Conservation (phyloP, 1,140 invertebrate genomes). For the Cyrtorhinus lividipennis region DNA sequence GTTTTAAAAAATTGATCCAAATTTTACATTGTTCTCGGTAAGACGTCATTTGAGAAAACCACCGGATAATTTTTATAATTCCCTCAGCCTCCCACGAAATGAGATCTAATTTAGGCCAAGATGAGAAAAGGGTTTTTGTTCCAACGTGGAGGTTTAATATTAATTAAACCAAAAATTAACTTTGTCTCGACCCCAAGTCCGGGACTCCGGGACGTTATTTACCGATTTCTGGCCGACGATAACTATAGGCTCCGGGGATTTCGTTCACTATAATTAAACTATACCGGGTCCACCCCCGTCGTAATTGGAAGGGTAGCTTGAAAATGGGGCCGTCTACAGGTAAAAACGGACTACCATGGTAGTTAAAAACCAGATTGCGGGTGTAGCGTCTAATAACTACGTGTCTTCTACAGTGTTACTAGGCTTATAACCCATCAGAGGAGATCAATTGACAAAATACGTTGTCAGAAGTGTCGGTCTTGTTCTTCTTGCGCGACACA, state of each 20-base stretch:
- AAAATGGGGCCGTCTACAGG: background rate
- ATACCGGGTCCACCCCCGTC: conserved; percentile 2
- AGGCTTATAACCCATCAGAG: too few species aligned
- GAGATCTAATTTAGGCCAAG: background rate
- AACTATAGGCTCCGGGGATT: background rate
- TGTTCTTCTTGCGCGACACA: too few species aligned
- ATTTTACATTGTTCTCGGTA: too few species aligned
- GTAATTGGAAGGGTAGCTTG: background rate
- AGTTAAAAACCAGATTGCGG: background rate
- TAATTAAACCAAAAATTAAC: background rate
- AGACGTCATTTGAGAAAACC: too few species aligned
- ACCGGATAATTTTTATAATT: too few species aligned
- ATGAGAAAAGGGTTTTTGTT: conserved; percentile 4
- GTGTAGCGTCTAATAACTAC: background rate
- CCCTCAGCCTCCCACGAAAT: too few species aligned
- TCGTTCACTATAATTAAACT: conserved; percentile 3
- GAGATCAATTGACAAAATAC: too few species aligned
- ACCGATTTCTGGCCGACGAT: conserved; percentile 4
- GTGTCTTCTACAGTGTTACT: background rate
- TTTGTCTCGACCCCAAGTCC: too few species aligned
- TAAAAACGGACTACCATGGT: background rate
- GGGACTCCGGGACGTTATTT: background rate
- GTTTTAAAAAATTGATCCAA: too few species aligned
- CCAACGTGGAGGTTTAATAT: background rate
- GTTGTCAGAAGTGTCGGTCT: too few species aligned